Conservation (phyloP, 2,797 vertebrate genomes). For the Labeo calbasu region DNA sequence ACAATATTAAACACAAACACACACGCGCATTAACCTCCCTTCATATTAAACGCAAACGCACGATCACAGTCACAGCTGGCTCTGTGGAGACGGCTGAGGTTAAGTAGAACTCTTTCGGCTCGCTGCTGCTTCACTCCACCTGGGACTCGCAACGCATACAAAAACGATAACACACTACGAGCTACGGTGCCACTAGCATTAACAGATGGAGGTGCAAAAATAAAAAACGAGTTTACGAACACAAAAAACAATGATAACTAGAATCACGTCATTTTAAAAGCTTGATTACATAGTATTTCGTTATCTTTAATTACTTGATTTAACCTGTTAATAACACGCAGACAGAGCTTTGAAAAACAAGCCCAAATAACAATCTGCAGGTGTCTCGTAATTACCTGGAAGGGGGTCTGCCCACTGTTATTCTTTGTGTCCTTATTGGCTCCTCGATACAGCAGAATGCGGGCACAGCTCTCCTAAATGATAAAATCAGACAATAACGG, state of each 20-base stretch:
- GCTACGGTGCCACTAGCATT: neutral
- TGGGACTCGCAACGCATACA: slow-evolving; percentile 26
- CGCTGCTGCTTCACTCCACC: slow-evolving; percentile 25
- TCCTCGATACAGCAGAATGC: slow-evolving; percentile 90
- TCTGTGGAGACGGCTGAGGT: slow-evolving; percentile 26
- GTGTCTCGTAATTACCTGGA: slow-evolving; percentile 81
- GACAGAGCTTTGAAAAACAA: slow-evolving; percentile 9
- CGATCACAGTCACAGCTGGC: slow-evolving; percentile 39
- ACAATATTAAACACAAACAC: slow-evolving; percentile 20
- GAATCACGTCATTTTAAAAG: too few relatives aligned
- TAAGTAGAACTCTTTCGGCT: slow-evolving; percentile 24
- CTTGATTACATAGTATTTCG: too few relatives aligned
- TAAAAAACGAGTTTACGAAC: neutral
- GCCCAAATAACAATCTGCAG: neutral
- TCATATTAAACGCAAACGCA: slow-evolving; percentile 21
- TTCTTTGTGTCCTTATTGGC: slow-evolving; percentile 92
- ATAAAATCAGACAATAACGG: slow-evolving; percentile 31
- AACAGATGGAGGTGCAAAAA: neutral
- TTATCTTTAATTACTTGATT: slow-evolving; percentile 11
- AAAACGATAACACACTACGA: slow-evolving; percentile 1
- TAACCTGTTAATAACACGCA: slow-evolving; percentile 31
- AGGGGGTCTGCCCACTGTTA: slow-evolving; percentile 89
- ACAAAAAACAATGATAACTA: neutral
- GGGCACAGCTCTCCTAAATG: slow-evolving; percentile 88
- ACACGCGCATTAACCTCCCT: slow-evolving; percentile 39